These are phyloP conservation scores for Lateolabrax maculatus DNA, from an alignment of 2,797 vertebrate genomes.

Conservation along the genomic window DNA sequence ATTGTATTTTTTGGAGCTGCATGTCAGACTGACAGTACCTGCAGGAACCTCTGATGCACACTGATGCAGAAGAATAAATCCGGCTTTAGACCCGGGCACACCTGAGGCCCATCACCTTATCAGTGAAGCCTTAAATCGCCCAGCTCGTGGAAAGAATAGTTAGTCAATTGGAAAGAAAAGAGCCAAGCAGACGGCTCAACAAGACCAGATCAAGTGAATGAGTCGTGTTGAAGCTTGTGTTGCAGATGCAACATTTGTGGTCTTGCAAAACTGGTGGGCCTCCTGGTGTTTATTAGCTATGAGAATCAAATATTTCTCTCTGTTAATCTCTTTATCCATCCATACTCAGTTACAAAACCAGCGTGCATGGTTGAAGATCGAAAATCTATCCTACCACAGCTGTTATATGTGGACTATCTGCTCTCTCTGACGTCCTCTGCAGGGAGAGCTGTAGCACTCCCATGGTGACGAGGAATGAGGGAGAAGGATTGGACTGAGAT, in stretches of 20 bases:
- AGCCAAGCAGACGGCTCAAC: slow-evolving; percentile 32
- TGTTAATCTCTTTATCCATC: slow-evolving; percentile 7
- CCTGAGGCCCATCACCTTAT: slow-evolving; percentile 50
- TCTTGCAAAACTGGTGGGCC: slow-evolving; percentile 20
- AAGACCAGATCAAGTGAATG: slow-evolving; percentile 33
- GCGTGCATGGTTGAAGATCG: slow-evolving; percentile 18
- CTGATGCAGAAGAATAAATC: slow-evolving; percentile 39
- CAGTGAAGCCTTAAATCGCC: slow-evolving; percentile 48
- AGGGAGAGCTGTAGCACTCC: slow-evolving; percentile 48
- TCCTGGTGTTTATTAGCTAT: slow-evolving; percentile 6
- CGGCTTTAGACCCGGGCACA: slow-evolving; percentile 36
- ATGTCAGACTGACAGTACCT: not conserved
- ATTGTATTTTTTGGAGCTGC: not conserved
- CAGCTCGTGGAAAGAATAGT: slow-evolving; percentile 36
- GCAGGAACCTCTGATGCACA: not conserved
- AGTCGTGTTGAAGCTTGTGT: slow-evolving; percentile 35
- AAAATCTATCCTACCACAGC: slow-evolving; percentile 13
- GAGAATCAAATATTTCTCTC: slow-evolving; percentile 4
- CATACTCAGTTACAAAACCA: slow-evolving; percentile 13
- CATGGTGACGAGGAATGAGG: slow-evolving; percentile 29
- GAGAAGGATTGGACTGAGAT: slow-evolving; percentile 42
- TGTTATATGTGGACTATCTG: slow-evolving; percentile 29
- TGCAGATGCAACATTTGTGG: slow-evolving; percentile 30
- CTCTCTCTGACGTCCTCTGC: slow-evolving; percentile 60
- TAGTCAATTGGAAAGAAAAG: slow-evolving; percentile 44